Conservation (phyloP, 2,888 invertebrate genomes). For the Pachliopta kotzebuea region DNA sequence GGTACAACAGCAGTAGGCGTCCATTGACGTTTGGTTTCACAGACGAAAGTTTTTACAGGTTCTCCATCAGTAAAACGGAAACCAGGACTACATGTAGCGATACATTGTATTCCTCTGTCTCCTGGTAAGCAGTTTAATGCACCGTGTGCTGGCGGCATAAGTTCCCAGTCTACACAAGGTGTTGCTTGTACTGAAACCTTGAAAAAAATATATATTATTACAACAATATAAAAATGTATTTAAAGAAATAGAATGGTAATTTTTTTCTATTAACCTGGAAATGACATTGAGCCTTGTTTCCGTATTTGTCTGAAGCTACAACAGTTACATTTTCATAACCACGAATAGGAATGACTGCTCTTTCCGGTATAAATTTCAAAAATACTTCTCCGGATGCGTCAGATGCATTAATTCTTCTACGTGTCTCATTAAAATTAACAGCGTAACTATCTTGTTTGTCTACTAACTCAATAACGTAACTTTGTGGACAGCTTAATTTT, state of each 20-base stretch:
- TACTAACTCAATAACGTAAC: constrained; percentile 94
- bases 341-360: constrained; percentile 91
- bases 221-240: background rate
- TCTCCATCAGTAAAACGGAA: constrained; percentile 95
- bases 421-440: constrained; percentile 95
- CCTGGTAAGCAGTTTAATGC: constrained; percentile 92
- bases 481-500: constrained; percentile 93
- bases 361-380: constrained; percentile 90
- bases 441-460: constrained; percentile 94
- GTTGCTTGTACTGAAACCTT: constrained; percentile 94
- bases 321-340: constrained; percentile 96
- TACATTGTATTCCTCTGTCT: constrained; percentile 91
- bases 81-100: constrained; percentile 93
- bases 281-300: constrained; percentile 93
- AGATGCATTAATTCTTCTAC: constrained; percentile 90
- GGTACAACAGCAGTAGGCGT: constrained; percentile 94
- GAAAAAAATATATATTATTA: constrained; percentile 32
- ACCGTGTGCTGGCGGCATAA: constrained; percentile 93
- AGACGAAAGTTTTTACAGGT: constrained; percentile 91
- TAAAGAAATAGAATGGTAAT: constrained; percentile 3
- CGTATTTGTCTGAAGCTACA: constrained; percentile 91
- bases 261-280: constrained; percentile 86
- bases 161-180: constrained; percentile 96
- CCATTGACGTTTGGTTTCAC: constrained; percentile 91
- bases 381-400: constrained; percentile 94